Conservation (phyloP, 2,113 vertebrate species). For the Oryzias celebensis region DNA sequence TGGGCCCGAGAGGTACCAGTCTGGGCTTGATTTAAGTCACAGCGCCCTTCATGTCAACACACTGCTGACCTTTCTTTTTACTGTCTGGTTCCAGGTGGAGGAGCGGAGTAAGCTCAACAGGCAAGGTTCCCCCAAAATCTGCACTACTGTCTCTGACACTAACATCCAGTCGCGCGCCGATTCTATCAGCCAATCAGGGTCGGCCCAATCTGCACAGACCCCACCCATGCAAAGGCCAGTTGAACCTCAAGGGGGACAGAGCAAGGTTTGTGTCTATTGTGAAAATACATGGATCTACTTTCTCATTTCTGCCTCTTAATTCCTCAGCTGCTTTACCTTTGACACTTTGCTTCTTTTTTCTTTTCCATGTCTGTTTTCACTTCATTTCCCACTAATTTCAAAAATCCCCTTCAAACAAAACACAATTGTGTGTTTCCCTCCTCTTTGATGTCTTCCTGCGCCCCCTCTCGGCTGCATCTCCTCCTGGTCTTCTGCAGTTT, state of each 20-base stretch:
- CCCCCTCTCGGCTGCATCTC: slow-evolving; percentile 34
- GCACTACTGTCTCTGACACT: slow-evolving; percentile 82
- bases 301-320: slow-evolving; percentile 5
- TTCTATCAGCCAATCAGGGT: slow-evolving; percentile 76
- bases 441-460: slow-evolving; percentile 17
- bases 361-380: slow-evolving; percentile 10
- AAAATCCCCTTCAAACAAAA: slow-evolving; percentile 12
- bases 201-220: slow-evolving; percentile 80
- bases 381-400: background rate
- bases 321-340: slow-evolving; percentile 30
- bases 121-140: slow-evolving; percentile 87
- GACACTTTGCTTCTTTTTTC: slow-evolving; percentile 16
- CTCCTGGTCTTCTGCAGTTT: slow-evolving; percentile 74
- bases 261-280: slow-evolving; percentile 80
- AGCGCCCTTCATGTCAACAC: background rate
- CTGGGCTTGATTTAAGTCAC: background rate
- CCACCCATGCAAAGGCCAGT: slow-evolving; percentile 93
- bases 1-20: slow-evolving; percentile 88
- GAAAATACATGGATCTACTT: background rate
- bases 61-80: background rate
- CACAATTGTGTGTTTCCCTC: slow-evolving; percentile 18
- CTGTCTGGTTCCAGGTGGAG: slow-evolving; percentile 79
- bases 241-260: slow-evolving; percentile 89
- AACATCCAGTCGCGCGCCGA: slow-evolving; percentile 81
- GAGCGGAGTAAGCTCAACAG: slow-evolving; percentile 89